Evolutionary conservation across 1,140 invertebrate species (phyloP), one percentile per base, ranked within the genome.

Genomic region (Cryptotermes secundus): DNA sequence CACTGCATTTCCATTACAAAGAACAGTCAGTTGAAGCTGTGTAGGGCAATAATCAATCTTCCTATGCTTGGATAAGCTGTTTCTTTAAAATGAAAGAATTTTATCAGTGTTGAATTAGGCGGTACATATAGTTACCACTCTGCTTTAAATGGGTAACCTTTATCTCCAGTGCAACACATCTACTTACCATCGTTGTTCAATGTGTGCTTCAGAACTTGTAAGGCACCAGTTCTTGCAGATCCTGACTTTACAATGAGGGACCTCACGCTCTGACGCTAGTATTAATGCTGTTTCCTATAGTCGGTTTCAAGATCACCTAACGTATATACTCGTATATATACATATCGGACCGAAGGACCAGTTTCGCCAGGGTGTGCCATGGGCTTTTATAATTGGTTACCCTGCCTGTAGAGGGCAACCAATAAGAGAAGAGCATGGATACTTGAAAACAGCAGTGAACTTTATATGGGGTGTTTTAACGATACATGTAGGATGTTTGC

Each of bases 301-400:
- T 65, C n/a, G 59, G n/a, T 65, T 65, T 65, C 59, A 65, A 65
- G 59, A 65, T 65, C 59, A 65, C 26, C 3, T 65, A 26, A 65
- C 59, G 59, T 65, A 65, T n/a, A 65, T 65, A 65, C 22, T n/a
- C 59, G 59, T 65, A 65, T n/a, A 65, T 65, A 65, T n/a, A 31
- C n/a, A 65, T 65, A 65, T 65, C 59, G 12, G 24, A 65, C 59
- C 26, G 59, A 65, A n/a, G 59, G 6, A n/a, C 59, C 2, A 7
- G 6, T 2, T 12, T 65, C 6, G 59, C n/a, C 59, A n/a, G 59
- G 59, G 59, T n/a, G 26, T 65, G 53, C 26, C 59, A 12, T 12
- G 59, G 26, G n/a, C 24, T 26, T 65, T 65, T 65, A n/a, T 65
- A n/a, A 65, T 65, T 65, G 59, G 59, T 65, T 65, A 59, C 59